Percentiles rank a stretch among this genome's conserved stretches.
phyloP scores from a whole-genome alignment of 1,140 invertebrate species.

The Tetraneura akinire region DNA sequence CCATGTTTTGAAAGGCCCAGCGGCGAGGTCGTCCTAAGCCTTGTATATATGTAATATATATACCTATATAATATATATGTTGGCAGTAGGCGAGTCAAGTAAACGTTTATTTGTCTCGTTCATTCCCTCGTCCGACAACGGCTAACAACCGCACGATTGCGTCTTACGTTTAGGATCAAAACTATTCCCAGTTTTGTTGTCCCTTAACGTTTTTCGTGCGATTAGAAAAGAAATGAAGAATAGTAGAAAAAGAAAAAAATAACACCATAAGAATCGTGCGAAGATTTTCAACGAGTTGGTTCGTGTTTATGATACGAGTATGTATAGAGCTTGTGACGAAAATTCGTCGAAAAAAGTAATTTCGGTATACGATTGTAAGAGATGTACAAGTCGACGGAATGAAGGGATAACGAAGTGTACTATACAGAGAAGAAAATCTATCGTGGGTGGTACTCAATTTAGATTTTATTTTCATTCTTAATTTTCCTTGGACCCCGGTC shows the following conservation, averaged over 20 bases:
- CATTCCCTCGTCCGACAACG: neutral
- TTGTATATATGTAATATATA: too few relatives aligned
- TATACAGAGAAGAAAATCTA: neutral
- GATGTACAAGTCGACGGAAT: neutral
- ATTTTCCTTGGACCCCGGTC: neutral
- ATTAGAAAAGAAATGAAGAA: neutral
- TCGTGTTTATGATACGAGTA: too few relatives aligned
- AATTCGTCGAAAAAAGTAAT: too few relatives aligned
- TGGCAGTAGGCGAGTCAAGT: neutral
- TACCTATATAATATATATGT: too few relatives aligned
- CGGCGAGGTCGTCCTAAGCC: neutral
- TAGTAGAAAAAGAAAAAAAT: too few relatives aligned
- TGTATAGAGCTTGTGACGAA: too few relatives aligned
- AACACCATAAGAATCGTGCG: neutral
- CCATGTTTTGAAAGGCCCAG: neutral
- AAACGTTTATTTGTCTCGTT: slow-evolving; percentile 15
- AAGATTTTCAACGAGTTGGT: neutral
- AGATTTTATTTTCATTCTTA: neutral
- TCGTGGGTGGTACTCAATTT: neutral
- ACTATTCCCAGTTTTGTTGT: neutral
- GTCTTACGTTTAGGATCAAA: neutral
- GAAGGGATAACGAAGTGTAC: neutral
- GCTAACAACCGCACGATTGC: neutral
- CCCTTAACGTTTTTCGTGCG: neutral
- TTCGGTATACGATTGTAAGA: too few relatives aligned